phyloP scores from a whole-genome alignment of 2,797 vertebrate species.

The Eulemur rubriventer region DNA sequence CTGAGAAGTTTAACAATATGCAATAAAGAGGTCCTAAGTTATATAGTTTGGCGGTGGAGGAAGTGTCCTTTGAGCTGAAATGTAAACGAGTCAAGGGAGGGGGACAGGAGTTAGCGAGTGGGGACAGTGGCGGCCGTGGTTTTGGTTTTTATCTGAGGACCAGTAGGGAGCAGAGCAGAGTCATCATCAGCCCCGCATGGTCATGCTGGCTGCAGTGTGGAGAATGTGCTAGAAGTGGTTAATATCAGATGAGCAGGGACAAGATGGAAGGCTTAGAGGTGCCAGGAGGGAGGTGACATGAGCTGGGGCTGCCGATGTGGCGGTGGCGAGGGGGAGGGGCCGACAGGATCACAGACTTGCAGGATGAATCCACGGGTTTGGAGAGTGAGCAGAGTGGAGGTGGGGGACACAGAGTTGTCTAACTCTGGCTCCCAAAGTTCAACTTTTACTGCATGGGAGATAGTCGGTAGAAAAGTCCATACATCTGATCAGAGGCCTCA shows the following conservation, averaged over 20 bases:
- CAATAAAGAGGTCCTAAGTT: background rate
- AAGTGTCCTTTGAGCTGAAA: background rate
- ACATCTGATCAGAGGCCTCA: accelerated
- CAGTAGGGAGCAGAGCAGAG: background rate
- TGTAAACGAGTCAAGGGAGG: background rate
- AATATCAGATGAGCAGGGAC: accelerated
- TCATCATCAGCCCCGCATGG: accelerated
- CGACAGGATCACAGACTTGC: no score
- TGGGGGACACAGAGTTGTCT: no score
- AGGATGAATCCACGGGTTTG: background rate
- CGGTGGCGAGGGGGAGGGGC: accelerated
- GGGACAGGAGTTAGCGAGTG: accelerated
- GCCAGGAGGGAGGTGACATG: accelerated
- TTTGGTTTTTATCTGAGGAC: background rate
- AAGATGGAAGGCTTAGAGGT: accelerated
- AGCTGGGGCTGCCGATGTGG: background rate
- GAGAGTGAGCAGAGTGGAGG: no score
- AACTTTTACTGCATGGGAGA: background rate
- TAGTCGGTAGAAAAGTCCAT: background rate
- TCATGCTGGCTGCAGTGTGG: accelerated
- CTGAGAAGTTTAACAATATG: background rate
- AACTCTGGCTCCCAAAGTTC: background rate
- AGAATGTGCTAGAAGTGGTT: accelerated
- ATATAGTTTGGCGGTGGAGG: no score
- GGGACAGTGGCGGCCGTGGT: accelerated